Evolutionary conservation across 2,797 vertebrate genomes (phyloP), one percentile per base, ranked within the genome.

Genomic region (Sebastes jordani): DNA sequence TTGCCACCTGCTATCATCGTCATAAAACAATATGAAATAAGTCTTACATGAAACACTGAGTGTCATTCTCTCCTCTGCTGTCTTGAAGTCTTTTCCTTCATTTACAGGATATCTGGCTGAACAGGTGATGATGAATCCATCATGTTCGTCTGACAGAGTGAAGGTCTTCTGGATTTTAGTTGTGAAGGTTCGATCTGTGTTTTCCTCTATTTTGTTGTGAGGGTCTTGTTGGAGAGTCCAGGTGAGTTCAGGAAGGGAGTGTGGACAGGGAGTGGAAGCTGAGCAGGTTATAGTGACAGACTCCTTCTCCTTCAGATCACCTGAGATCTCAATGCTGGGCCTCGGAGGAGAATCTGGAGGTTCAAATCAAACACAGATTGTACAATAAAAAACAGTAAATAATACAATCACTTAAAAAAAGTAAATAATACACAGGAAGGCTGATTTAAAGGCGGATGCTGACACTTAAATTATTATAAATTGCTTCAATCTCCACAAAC

Each of bases 261-360:
- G 59, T 34, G 91, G 93, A 74, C 93, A 94, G 70, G 90, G 87
- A 60, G 83, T 85, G 62, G 20, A 2, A 81, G 90, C 91, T 81
- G 88, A 87, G 76, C 93, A 93, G 64, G 30, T 91, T 13, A 95
- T 38, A 66, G 14, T 80, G 54, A 93, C 76, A 16, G 32, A 64
- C 36, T 46, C 8, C 5, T 32, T 65, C 75, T 79, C 86, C 71
- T 22, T 82, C 30, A 73, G 64, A 20, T 54, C 56, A 65, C 52
- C 82, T 60, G 72, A 5, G 66, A 79, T 27, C 1, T 63, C 4
- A 6, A 91, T 65, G 0, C 1, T 71, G 46, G 90, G 90, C 0
- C 4, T 77, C 1, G 22, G 52, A 62, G 88, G 76, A 67, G 52
- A 59, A 69, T 88, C 91, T 93, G 80, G 14, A 11, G 29, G 2